These are phyloP conservation scores for Coelinius sp. DNA, from an alignment of 2,888 invertebrate genomes.

Conservation along the genomic window DNA sequence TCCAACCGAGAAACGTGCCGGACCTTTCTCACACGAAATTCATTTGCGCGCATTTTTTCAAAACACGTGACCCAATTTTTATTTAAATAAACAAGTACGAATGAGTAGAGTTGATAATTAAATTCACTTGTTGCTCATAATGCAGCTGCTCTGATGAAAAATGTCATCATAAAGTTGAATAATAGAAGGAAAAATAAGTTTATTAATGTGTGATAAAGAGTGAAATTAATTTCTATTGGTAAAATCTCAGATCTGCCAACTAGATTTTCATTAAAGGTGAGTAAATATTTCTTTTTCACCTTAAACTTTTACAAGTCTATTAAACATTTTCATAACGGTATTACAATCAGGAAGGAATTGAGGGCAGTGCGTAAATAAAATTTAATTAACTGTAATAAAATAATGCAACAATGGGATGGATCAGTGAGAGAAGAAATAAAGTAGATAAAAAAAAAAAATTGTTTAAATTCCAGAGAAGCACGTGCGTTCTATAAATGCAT, in stretches of 20 bases:
- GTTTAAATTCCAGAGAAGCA: constrained; percentile 52
- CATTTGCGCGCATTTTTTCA: constrained; percentile 30
- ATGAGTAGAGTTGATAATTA: not conserved
- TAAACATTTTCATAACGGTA: constrained; percentile 27
- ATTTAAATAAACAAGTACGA: not conserved
- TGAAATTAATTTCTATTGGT: not conserved
- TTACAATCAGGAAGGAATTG: constrained; percentile 6
- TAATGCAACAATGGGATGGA: not conserved
- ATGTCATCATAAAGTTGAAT: not conserved
- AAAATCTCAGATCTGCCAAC: not conserved
- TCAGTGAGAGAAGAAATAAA: constrained; percentile 12
- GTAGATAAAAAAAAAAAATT: constrained; percentile 51
- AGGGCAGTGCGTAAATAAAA: constrained; percentile 39
- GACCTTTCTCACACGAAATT: constrained; percentile 49
- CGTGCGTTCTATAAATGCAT: constrained; percentile 61
- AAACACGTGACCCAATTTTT: constrained; percentile 50
- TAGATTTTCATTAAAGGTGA: constrained; percentile 9
- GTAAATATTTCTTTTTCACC: constrained; percentile 17
- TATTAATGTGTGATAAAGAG: constrained; percentile 9
- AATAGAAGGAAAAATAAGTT: not conserved
- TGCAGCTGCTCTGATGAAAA: not conserved
- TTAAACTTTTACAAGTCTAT: not conserved
- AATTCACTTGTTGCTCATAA: not conserved
- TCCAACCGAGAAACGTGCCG: constrained; percentile 60
- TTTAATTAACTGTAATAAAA: constrained; percentile 39